A percentile compares a stretch with the other conserved stretches of the same genome.
Conservation (phyloP, 2,797 vertebrate species). For the Melopsittacus undulatus region DNA sequence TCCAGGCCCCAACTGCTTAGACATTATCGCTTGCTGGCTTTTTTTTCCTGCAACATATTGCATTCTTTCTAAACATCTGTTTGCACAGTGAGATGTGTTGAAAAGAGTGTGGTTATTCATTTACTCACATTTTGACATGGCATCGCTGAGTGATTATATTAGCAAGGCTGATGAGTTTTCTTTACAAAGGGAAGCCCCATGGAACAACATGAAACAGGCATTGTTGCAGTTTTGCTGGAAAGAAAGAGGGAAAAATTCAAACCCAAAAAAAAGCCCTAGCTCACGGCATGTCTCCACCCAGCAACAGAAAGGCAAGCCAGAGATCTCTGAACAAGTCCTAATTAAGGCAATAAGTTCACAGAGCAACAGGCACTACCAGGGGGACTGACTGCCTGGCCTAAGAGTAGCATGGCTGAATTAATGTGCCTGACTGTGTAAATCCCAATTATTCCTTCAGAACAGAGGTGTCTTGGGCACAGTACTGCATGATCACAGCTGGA, state of each 20-base stretch:
- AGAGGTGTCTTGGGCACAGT: background rate
- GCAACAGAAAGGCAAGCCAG: constrained; percentile 47
- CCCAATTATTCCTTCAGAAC: background rate
- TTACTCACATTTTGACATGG: constrained; percentile 64
- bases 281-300: constrained; percentile 44
- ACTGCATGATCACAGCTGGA: background rate
- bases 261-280: constrained; percentile 27
- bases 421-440: background rate
- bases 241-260: constrained; percentile 46
- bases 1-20: background rate
- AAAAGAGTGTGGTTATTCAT: constrained; percentile 66
- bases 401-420: background rate
- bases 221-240: constrained; percentile 50
- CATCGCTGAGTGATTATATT: constrained; percentile 63
- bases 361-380: background rate
- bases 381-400: background rate
- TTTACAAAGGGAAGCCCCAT: constrained; percentile 57
- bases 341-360: constrained; percentile 48
- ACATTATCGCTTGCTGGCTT: background rate
- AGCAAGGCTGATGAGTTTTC: constrained; percentile 59
- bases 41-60: constrained; percentile 9
- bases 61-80: constrained; percentile 66
- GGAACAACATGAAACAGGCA: constrained; percentile 52
- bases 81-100: constrained; percentile 56
- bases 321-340: constrained; percentile 49